Evolutionary conservation across 2,888 invertebrate genomes (phyloP).

Genomic region (Empis stercorea): DNA sequence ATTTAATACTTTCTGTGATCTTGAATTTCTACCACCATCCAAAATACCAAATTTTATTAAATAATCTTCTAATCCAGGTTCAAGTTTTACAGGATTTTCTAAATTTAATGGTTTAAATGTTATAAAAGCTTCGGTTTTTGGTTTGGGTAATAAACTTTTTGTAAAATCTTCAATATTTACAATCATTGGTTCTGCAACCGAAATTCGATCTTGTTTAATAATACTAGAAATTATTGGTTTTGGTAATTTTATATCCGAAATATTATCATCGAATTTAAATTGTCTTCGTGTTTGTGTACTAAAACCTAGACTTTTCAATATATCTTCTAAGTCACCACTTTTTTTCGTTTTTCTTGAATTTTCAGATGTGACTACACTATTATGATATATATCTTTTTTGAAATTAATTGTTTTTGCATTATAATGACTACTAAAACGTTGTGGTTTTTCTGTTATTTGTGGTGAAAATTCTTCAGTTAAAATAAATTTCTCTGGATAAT

Average conservation of each 20-base stretch:
- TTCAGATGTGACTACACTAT: not conserved
- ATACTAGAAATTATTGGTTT: slow-evolving; percentile 22
- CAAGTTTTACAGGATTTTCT: slow-evolving; percentile 26
- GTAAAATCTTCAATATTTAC: slow-evolving; percentile 25
- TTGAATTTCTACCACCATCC: slow-evolving; percentile 13
- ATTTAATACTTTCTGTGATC: not conserved
- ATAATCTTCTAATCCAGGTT: slow-evolving; percentile 32
- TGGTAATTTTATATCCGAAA: slow-evolving; percentile 25
- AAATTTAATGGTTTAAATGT: slow-evolving; percentile 35
- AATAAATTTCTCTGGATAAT: not conserved
- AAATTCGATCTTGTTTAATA: slow-evolving; percentile 11
- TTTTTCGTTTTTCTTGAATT: slow-evolving; percentile 14
- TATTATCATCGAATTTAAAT: slow-evolving; percentile 23
- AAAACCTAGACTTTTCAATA: slow-evolving; percentile 38
- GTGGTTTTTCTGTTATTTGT: slow-evolving; percentile 11
- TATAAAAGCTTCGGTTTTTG: slow-evolving; percentile 29
- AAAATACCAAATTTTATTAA: slow-evolving; percentile 35
- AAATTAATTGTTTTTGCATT: slow-evolving; percentile 28
- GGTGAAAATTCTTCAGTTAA: not conserved
- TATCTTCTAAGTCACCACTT: slow-evolving; percentile 28
- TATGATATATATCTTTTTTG: not conserved
- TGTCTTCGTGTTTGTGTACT: slow-evolving; percentile 18
- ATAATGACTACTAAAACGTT: slow-evolving; percentile 37
- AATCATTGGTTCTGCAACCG: slow-evolving; percentile 9
- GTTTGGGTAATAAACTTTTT: slow-evolving; percentile 22